These are phyloP conservation scores for Epirrhoe tristata DNA, from an alignment of 2,888 invertebrate species.

Conservation along the genomic window DNA sequence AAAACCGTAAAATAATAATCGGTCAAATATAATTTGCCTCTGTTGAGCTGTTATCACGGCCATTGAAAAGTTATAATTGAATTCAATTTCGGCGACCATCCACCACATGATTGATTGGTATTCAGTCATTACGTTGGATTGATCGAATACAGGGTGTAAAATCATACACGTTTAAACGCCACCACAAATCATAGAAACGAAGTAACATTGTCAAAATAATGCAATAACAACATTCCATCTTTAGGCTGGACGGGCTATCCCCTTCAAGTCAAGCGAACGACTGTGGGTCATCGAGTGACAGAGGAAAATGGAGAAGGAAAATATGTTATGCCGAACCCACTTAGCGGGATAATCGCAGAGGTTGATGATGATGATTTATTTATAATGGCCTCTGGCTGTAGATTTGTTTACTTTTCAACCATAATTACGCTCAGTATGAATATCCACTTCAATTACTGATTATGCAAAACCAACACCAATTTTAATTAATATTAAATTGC, in stretches of 20 bases:
- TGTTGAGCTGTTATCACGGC: conserved; percentile 12
- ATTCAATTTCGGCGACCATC: conserved; percentile 26
- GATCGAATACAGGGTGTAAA: conserved; percentile 10
- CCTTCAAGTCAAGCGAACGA: too few relatives aligned
- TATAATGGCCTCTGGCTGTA: neutral
- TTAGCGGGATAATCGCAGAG: too few relatives aligned
- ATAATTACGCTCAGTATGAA: neutral
- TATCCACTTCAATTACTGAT: conserved; percentile 2
- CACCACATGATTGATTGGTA: conserved; percentile 34
- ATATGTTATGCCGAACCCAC: too few relatives aligned
- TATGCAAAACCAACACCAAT: conserved; percentile 13
- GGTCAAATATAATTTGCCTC: conserved; percentile 13
- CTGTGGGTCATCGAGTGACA: too few relatives aligned
- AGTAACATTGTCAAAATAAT: neutral
- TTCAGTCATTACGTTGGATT: conserved; percentile 23
- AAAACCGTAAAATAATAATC: conserved; percentile 17
- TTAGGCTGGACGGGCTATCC: too few relatives aligned
- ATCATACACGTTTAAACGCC: neutral
- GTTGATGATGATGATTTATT: too few relatives aligned
- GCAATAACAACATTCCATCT: neutral
- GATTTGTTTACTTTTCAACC: neutral
- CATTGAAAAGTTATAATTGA: conserved; percentile 30
- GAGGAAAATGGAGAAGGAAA: too few relatives aligned
- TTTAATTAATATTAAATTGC: conserved; percentile 20
- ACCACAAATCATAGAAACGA: neutral